These are phyloP conservation scores for Tokudaia tokunoshimensis DNA, from an alignment of 2,797 vertebrate genomes.

Conservation along the genomic window DNA sequence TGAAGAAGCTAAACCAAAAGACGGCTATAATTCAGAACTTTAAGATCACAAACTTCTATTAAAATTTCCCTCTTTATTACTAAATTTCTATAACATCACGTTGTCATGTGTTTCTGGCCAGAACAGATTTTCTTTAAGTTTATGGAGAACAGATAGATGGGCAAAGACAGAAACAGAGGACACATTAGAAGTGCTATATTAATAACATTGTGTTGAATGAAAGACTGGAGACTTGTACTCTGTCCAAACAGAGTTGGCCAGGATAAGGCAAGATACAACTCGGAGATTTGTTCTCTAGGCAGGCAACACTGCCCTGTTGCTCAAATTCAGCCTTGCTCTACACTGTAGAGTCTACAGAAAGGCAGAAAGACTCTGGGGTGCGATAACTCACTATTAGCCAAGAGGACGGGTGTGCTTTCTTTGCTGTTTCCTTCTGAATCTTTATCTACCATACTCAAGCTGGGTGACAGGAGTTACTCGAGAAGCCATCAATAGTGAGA, in stretches of 20 bases:
- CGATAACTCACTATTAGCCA: not conserved
- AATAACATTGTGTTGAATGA: not conserved
- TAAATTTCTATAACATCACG: not conserved
- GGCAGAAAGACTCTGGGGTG: not conserved
- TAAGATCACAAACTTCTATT: constrained; percentile 17
- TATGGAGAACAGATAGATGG: not conserved
- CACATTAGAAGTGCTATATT: not conserved
- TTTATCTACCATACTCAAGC: not conserved
- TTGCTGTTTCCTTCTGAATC: not conserved
- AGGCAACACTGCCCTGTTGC: not conserved
- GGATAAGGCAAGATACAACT: not conserved
- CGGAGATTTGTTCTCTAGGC: not conserved
- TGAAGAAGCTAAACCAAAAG: not conserved
- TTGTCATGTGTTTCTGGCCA: not conserved
- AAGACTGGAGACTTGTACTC: not conserved
- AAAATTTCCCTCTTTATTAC: not conserved
- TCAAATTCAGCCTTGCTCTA: not conserved
- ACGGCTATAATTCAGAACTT: constrained; percentile 2
- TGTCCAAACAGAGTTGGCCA: not conserved
- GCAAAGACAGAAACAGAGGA: constrained; percentile 12
- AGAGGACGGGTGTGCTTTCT: not conserved
- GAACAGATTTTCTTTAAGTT: not conserved
- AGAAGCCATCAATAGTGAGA: not conserved
- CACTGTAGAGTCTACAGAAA: not conserved
- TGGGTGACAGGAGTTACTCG: not conserved